Evolutionary conservation across 1,140 invertebrate genomes (phyloP).

Genomic region (Ylistrum balloti): DNA sequence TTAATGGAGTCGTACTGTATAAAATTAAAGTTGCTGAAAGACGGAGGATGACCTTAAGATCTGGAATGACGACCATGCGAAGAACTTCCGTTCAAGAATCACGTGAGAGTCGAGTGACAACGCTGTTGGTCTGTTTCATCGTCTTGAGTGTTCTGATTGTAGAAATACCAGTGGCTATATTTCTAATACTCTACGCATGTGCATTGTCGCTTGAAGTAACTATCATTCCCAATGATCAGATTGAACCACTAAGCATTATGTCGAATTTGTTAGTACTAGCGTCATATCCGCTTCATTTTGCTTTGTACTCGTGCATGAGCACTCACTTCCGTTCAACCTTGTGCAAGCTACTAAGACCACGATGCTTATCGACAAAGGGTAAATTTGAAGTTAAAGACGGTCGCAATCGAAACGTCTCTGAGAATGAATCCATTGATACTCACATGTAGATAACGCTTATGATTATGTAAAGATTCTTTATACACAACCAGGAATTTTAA

Average conservation of each 20-base stretch:
- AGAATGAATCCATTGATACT: slow-evolving; percentile 10
- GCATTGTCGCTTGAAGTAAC: slow-evolving; percentile 15
- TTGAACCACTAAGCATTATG: slow-evolving; percentile 31
- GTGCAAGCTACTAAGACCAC: background rate
- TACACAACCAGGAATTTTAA: too few relatives aligned
- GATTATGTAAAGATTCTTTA: too few relatives aligned
- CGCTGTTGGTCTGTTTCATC: slow-evolving; percentile 48
- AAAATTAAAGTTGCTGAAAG: slow-evolving; percentile 47
- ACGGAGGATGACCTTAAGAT: slow-evolving; percentile 32
- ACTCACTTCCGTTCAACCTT: slow-evolving; percentile 44
- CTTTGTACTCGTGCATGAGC: slow-evolving; percentile 43
- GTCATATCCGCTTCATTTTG: slow-evolving; percentile 49
- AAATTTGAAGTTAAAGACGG: slow-evolving; percentile 12
- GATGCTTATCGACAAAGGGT: slow-evolving; percentile 5
- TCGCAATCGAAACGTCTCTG: background rate
- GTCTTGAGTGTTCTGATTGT: slow-evolving; percentile 46
- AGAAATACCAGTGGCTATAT: slow-evolving; percentile 47
- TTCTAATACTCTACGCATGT: slow-evolving; percentile 44
- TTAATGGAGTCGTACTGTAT: slow-evolving; percentile 44
- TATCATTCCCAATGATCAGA: background rate
- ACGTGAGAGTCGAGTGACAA: slow-evolving; percentile 52
- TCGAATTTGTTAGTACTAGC: slow-evolving; percentile 44
- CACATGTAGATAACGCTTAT: slow-evolving; percentile 1
- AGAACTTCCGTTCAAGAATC: slow-evolving; percentile 41
- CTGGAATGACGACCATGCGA: background rate